phyloP scores from a whole-genome alignment of 2,797 vertebrate genomes.

The Sylvilagus floridanus region DNA sequence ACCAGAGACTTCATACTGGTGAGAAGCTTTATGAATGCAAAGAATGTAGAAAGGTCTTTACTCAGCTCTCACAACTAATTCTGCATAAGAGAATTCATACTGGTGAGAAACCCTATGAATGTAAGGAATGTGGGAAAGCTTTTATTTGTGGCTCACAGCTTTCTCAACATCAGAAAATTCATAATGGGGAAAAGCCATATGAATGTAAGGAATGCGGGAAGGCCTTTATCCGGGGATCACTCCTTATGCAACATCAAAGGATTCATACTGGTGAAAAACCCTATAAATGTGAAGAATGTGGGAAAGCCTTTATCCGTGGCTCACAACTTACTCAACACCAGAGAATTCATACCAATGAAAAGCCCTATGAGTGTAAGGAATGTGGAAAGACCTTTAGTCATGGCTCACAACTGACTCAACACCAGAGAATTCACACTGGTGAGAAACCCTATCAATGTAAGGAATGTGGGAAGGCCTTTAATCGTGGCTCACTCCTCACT shows the following conservation, averaged over 20 bases:
- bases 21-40: slow-evolving; percentile 84
- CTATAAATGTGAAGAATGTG: slow-evolving; percentile 83
- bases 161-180: slow-evolving; percentile 84
- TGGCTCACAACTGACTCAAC: slow-evolving; percentile 81
- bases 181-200: slow-evolving; percentile 89
- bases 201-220: slow-evolving; percentile 84
- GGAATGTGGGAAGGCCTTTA: slow-evolving; percentile 83
- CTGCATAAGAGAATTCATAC: slow-evolving; percentile 80
- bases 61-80: slow-evolving; percentile 80
- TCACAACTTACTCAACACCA: slow-evolving; percentile 83
- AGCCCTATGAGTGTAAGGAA: slow-evolving; percentile 84
- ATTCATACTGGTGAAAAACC: slow-evolving; percentile 84
- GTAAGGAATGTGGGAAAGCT: slow-evolving; percentile 87
- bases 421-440: slow-evolving; percentile 83
- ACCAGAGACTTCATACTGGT: slow-evolving; percentile 86
- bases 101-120: slow-evolving; percentile 89
- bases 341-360: slow-evolving; percentile 84
- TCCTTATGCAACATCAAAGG: slow-evolving; percentile 84
- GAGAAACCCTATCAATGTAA: slow-evolving; percentile 81
- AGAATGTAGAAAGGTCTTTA: slow-evolving; percentile 82
- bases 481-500: slow-evolving; percentile 82
- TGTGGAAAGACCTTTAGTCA: slow-evolving; percentile 81
- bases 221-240: slow-evolving; percentile 84
- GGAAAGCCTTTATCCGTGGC: slow-evolving; percentile 81
- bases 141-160: slow-evolving; percentile 83